Evolutionary conservation across 2,113 vertebrate species (phyloP).

Genomic region (Litocranius walleri): DNA sequence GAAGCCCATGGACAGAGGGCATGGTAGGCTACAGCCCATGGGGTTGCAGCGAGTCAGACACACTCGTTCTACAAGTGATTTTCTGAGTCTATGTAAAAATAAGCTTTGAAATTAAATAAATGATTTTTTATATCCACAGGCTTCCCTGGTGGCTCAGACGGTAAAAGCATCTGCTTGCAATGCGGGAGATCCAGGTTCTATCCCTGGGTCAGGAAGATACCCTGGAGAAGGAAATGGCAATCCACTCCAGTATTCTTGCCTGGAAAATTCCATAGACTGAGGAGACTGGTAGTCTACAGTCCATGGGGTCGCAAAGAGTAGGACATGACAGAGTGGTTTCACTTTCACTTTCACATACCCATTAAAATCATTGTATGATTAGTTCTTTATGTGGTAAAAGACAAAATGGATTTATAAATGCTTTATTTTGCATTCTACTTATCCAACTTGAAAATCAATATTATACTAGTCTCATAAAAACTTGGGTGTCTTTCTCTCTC

Average conservation of each 20-base stretch:
- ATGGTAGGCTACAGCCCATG: background rate
- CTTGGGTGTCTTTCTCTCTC: background rate
- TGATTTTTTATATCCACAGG: background rate
- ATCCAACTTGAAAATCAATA: constrained; percentile 19
- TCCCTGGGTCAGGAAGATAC: too few relatives aligned
- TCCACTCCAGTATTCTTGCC: too few relatives aligned
- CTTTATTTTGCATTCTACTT: constrained; percentile 16
- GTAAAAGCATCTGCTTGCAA: too few relatives aligned
- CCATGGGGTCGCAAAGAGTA: too few relatives aligned
- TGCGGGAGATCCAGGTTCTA: too few relatives aligned
- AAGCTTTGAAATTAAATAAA: constrained; percentile 26
- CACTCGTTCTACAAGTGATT: background rate
- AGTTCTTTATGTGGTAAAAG: background rate
- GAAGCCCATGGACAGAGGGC: background rate
- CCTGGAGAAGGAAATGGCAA: too few relatives aligned
- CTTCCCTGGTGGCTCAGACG: too few relatives aligned
- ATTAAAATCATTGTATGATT: background rate
- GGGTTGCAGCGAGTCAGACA: background rate
- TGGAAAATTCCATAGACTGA: too few relatives aligned
- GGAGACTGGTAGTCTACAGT: too few relatives aligned
- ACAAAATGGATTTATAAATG: background rate
- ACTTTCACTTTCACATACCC: background rate
- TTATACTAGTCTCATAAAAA: background rate
- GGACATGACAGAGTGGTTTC: too few relatives aligned
- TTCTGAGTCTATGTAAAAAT: background rate